Evolutionary conservation across 2,113 vertebrate genomes (phyloP), one percentile per base, ranked within the genome.

Genomic region (Smithornis capensis): DNA sequence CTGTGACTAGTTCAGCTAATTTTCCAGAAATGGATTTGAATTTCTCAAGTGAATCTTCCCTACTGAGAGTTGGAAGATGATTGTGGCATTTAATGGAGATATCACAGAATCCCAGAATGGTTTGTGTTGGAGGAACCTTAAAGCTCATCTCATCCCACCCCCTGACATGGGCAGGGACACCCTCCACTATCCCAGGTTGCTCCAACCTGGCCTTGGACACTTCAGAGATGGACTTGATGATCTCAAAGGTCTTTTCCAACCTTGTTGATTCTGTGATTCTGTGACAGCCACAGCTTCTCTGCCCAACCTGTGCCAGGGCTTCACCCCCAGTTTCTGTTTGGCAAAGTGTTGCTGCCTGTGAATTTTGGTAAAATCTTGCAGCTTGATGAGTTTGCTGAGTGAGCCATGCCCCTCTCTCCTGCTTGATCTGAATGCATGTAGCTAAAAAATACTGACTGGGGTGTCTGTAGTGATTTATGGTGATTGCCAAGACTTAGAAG

Each of bases 161-260:
- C 33, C 21, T 42, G 25, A 28, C 45, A 40, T 35, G 47, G 38
- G 7, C 62, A 55, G 62, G 21, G 25, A 62, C 47, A 83, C 1
- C 7, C 83, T 1, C 56, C 63, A 63, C 17, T 0, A 1, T 0
- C 17, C 47, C 63, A 56, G 35, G 22, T 0, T 10, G 40, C 18
- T 83, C 71, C 70, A 83, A 0, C 71, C 40, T 56, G 79, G 35
- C 14, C 22, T 76, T 55, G 56, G 49, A 17, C 56, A 69, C 6
- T 69, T 15, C 47, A 90, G 55, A n/a, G 14, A 10, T 76, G 45
- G 24, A n/a, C n/a, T n/a, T n/a, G n/a, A n/a, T n/a, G n/a, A n/a
- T n/a, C n/a, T n/a, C n/a, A n/a, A n/a, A n/a, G n/a, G n/a, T n/a
- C n/a, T n/a, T n/a, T n/a, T n/a, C n/a, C n/a, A n/a, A n/a, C n/a